Evolutionary conservation across 1,140 invertebrate genomes (phyloP), one percentile per base, ranked within the genome.

Genomic region (Halictus rubicundus): DNA sequence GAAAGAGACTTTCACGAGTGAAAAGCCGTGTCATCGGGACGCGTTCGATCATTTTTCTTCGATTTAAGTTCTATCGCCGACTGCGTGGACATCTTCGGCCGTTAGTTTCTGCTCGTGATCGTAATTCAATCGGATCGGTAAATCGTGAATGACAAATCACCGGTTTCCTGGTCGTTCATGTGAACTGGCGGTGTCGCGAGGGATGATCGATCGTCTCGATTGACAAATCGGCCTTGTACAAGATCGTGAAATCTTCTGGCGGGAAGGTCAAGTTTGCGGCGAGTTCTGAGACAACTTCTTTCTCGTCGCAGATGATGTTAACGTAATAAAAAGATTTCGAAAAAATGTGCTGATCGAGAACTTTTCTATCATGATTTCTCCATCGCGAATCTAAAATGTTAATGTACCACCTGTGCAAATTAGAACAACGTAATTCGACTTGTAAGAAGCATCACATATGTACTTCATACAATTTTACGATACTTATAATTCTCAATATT

Each of bases 201-300:
- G 37, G 14, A 57, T 14, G 42, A 70, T 64, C 10, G 32, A 39
- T 64, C 4, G 37, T 21, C 7, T 14, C 14, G 42, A 54, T n/a
- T 32, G 21, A 2, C 21, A 21, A 21, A 72, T 64, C 25, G 42
- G 6, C 14, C 39, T 19, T 23, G 46, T 27, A 19, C 19, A 14
- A 12, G 37, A 42, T 70, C 39, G 23, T 37, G 69, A 65, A 72
- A 46, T 42, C 46, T 6, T 4, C 12, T 16, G n/a, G 16, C 1
- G 7, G 5, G 46, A 64, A 72, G 69, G 61, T 79, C 61, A 73
- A 73, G 70, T 65, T 78, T 64, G 37, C 8, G 69, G 21, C 4
- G 27, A 39, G 57, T 54, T 16, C 16, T 9, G 69, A 63, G 60
- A 0, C 49, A 63, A 14, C 16, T 10, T 16, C 32, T 37, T 23